Base-by-base conservation (phyloP, 2,888 invertebrate species). In the Hyposoter didymator region DNA sequence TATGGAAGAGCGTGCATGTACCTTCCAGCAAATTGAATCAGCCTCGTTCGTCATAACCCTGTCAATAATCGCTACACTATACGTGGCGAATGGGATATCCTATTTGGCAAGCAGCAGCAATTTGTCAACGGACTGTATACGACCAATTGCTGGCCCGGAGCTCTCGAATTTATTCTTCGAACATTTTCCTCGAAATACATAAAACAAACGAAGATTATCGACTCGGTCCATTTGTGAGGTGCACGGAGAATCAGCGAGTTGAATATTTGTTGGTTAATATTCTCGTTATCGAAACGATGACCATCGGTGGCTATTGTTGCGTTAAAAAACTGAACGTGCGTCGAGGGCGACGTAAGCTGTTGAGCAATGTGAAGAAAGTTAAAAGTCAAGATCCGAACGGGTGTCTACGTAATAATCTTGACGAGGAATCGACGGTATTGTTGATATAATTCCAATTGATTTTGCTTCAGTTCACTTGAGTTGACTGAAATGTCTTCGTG, bases 11-110 rank as follows among this genome's bases (percentile, higher is more conserved):
- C 67, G 5, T 43, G 47, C 28, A 19, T 52, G 8, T 32, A 66
- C 49, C 62, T 45, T 81, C 32, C 59, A 59, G 69, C 74, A 75
- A 81, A 81, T 81, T 81, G 67, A 59, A 69, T 81, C 52, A 43
- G 14, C 49, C 79, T 80, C 72, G 79, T 80, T 80, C 79, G 72
- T 80, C 72, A 80, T 66, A 80, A 64, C 39, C 62, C 62, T 78
- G 78, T 62, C 78, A 62, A 78, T 78, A 78, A 70, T 78, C 70
- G 70, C 47, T 62, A 66, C 66, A 45, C 22, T 66, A 66, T 73
- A 72, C 70, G 62, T 55, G 69, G 8, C 70, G 62, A 35, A 45
- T 19, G 49, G 62, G 32, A 64, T 47, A 75, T 64, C 73, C 80
- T 66, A 7, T 47, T 43, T 35, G 14, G 35, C 78, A 62, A 47